Conservation (phyloP, 92 coral and sea anemone species). For the Muricea muricata region DNA sequence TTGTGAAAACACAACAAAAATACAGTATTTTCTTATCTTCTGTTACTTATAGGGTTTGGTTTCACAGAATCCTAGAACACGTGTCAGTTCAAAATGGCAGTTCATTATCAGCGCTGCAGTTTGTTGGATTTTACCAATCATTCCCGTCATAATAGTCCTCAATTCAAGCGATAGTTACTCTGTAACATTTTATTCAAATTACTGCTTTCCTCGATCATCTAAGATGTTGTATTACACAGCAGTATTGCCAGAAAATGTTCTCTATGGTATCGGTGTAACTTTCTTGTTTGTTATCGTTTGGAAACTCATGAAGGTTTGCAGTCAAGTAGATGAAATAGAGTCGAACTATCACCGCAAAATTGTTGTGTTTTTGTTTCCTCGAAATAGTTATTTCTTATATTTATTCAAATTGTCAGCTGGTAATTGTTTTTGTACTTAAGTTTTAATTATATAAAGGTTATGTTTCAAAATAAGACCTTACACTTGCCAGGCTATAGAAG, state of each 20-base stretch:
- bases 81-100: neutral
- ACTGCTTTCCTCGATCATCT: conserved; percentile 53
- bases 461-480: too few relatives aligned
- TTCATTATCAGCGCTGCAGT: conserved; percentile 64
- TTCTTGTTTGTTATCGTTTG: conserved; percentile 52
- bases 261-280: conserved; percentile 78
- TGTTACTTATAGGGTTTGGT: conserved; percentile 39
- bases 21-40: neutral
- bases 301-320: conserved; percentile 24
- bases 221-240: conserved; percentile 63
- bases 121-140: conserved; percentile 86
- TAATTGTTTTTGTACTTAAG: too few relatives aligned
- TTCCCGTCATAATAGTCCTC: conserved; percentile 79
- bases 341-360: too few relatives aligned
- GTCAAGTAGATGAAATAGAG: too few relatives aligned
- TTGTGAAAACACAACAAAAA: too few relatives aligned
- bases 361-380: too few relatives aligned
- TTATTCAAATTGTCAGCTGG: too few relatives aligned
- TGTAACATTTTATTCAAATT: conserved; percentile 48
- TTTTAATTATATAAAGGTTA: too few relatives aligned
- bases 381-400: too few relatives aligned
- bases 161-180: conserved; percentile 52
- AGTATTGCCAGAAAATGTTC: conserved; percentile 59
- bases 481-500: too few relatives aligned
- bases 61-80: neutral